These are phyloP conservation scores for Probaryconus sp. DNA, from an alignment of 1,140 invertebrate species.

Conservation along the genomic window DNA sequence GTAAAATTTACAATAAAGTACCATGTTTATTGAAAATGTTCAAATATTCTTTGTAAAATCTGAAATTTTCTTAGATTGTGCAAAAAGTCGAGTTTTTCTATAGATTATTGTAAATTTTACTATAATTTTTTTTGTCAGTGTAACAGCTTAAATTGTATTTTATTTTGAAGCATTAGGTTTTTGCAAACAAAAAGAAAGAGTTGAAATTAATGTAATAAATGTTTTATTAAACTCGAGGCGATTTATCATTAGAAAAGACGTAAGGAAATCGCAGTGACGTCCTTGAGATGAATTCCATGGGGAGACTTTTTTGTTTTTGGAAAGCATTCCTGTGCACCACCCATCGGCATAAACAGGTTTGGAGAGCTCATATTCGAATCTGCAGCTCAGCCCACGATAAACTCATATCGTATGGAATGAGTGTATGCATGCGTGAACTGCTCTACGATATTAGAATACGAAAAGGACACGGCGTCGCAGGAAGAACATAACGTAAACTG, in stretches of 20 bases:
- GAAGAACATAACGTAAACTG: slow-evolving; percentile 56
- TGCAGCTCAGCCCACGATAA: slow-evolving; percentile 43
- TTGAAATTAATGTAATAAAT: too few species aligned
- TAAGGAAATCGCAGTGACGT: slow-evolving; percentile 23
- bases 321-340: slow-evolving; percentile 52
- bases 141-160: too few species aligned
- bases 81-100: too few species aligned
- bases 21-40: too few species aligned
- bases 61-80: too few species aligned
- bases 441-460: slow-evolving; percentile 53
- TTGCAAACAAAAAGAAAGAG: too few species aligned
- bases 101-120: too few species aligned
- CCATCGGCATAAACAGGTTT: slow-evolving; percentile 52
- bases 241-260: slow-evolving; percentile 16
- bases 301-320: slow-evolving; percentile 41
- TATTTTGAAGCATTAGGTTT: too few species aligned
- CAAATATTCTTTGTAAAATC: too few species aligned
- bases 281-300: slow-evolving; percentile 50
- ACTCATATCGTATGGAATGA: slow-evolving; percentile 36
- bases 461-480: slow-evolving; percentile 47
- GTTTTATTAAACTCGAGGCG: too few species aligned
- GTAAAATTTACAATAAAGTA: too few species aligned
- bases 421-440: slow-evolving; percentile 29
- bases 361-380: slow-evolving; percentile 30
- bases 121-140: too few species aligned